Base-by-base conservation (phyloP, 2,797 vertebrate species). In the Gymnothorax javanicus region DNA sequence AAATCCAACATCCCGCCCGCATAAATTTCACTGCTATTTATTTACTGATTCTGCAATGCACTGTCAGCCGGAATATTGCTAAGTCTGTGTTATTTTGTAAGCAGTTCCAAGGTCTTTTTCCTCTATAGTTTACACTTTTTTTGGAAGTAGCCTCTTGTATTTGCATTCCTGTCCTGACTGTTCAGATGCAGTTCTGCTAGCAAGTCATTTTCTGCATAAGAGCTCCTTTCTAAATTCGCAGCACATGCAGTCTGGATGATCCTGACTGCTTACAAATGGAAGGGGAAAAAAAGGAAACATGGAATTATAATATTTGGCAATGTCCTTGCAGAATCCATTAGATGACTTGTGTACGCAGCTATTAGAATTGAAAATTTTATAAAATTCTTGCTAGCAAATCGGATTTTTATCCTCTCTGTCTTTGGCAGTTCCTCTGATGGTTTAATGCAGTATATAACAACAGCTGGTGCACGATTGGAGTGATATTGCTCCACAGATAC, bases 101-200 rank as follows among this genome's bases (percentile, higher is more conserved):
- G 73, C 73, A 77, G 73, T 77, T 77, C 33, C 77, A n/a, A 54
- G 82, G 25, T 83, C 57, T 59, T 83, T 83, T 83, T 81, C 23
- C 77, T 54, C 5, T 57, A 77, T 52, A 83, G 82, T 83, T 83
- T 83, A 83, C 56, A 60, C 20, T 59, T 59, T 43, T 43, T 59
- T 57, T 58, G 82, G 56, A 83, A 83, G 82, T 27, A 59, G 20
- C 20, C 25, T 33, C 3, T 83, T 83, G 56, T 59, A 59, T 58
- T 58, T 33, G 77, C 77, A 81, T 81, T 81, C 77, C 77, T 81
- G 77, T n/a, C 52, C 77, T 81, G 77, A 50, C 11, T 81, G 77
- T n/a, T 56, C 77, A 81, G n/a, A 50, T 56, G 52, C 77, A 83
- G 82, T 83, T 57, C 82, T 60, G 82, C 82, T n/a, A 83, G 82